Conservation (phyloP, 2,797 vertebrate species). For the Fratercula arctica region DNA sequence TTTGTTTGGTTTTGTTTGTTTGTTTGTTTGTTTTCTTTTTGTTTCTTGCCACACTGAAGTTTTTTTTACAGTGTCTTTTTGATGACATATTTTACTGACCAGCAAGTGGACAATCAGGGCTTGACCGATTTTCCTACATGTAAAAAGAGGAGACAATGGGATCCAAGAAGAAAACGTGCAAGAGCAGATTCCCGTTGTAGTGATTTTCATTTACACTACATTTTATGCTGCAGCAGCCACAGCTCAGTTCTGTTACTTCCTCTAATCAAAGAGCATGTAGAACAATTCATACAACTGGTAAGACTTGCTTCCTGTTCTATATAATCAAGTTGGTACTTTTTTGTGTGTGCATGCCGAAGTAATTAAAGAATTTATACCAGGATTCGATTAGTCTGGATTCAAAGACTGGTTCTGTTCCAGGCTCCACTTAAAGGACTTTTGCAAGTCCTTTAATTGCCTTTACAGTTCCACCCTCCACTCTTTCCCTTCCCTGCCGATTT, state of each 20-base stretch:
- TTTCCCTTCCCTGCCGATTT: background rate
- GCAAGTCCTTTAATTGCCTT: background rate
- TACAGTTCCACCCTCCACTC: background rate
- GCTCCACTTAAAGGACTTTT: background rate
- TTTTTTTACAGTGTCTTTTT: background rate
- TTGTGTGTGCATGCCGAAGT: background rate
- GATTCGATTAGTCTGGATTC: slow-evolving; percentile 17
- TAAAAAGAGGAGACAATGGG: slow-evolving; percentile 3
- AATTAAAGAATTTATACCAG: slow-evolving; percentile 37
- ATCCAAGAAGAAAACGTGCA: background rate
- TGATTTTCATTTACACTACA: background rate
- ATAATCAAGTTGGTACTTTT: background rate
- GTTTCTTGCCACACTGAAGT: background rate
- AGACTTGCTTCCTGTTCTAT: background rate
- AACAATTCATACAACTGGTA: background rate
- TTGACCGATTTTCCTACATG: background rate
- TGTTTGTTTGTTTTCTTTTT: background rate
- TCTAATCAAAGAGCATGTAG: background rate
- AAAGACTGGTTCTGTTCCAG: slow-evolving; percentile 4
- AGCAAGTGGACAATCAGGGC: background rate
- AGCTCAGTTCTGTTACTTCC: background rate
- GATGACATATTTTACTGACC: slow-evolving; percentile 16
- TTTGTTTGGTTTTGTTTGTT: too few relatives aligned
- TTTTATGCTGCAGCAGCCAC: background rate
- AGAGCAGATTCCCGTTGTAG: background rate